Conservation (phyloP, 2,888 invertebrate genomes). For the Chrysina gloriosa region DNA sequence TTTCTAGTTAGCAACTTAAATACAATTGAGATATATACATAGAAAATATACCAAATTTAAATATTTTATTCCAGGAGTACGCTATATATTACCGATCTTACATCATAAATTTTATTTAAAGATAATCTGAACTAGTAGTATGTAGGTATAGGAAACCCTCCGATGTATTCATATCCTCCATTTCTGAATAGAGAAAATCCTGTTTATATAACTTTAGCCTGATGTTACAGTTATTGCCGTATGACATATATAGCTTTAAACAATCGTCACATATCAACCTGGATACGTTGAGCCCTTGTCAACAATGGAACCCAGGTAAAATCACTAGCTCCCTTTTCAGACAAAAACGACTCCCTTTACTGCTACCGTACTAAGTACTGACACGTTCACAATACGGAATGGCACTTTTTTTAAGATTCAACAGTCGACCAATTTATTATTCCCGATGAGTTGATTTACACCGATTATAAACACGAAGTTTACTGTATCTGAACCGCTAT, state of each 20-base stretch:
- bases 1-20: too few species aligned
- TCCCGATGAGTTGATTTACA: not conserved
- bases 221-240: conserved; percentile 47
- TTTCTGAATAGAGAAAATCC: conserved; percentile 28
- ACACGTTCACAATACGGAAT: conserved; percentile 64
- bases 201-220: conserved; percentile 42
- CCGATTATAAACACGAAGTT: not conserved
- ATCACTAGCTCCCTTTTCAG: conserved; percentile 58
- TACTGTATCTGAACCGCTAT: conserved; percentile 32
- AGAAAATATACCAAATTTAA: too few species aligned
- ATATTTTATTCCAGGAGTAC: too few species aligned
- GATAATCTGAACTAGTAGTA: not conserved
- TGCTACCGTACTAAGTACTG: conserved; percentile 64
- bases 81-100: too few species aligned
- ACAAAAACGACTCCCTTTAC: conserved; percentile 59
- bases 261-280: conserved; percentile 53
- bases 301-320: conserved; percentile 59
- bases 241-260: conserved; percentile 48
- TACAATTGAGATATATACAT: too few species aligned
- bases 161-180: conserved; percentile 27
- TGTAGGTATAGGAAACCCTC: not conserved
- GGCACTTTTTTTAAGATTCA: conserved; percentile 59
- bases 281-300: conserved; percentile 54
- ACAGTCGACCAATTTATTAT: conserved; percentile 46
- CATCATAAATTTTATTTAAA: not conserved